A percentile compares a stretch with the other conserved stretches of the same genome.
phyloP scores from a whole-genome alignment of 92 coral and sea anemone species.

The Phymanthus crucifer region DNA sequence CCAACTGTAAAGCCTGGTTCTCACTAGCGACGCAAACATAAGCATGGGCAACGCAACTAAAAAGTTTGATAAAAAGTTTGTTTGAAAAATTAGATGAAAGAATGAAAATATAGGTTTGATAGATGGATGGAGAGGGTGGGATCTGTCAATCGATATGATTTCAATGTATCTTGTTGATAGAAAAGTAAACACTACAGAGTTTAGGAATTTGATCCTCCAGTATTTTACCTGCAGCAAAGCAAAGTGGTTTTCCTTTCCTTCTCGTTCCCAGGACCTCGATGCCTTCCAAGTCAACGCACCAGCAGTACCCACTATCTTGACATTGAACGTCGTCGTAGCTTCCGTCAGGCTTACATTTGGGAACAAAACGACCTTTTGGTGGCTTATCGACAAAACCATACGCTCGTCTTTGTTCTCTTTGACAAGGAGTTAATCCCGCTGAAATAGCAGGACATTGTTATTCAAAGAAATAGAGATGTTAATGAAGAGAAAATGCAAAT shows the following conservation, averaged over 20 bases:
- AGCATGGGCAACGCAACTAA: too few relatives aligned
- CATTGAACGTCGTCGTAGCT: conserved; percentile 82
- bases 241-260: conserved; percentile 58
- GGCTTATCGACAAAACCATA: conserved; percentile 63
- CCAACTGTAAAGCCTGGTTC: too few relatives aligned
- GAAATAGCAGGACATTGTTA: too few relatives aligned
- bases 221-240: conserved; percentile 43
- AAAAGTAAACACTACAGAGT: too few relatives aligned
- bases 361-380: conserved; percentile 53
- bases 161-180: too few relatives aligned
- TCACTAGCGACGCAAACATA: too few relatives aligned
- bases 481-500: not conserved
- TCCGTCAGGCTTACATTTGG: conserved; percentile 78
- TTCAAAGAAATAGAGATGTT: not conserved
- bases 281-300: conserved; percentile 90
- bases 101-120: too few relatives aligned
- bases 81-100: too few relatives aligned
- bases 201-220: too few relatives aligned
- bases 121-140: not conserved
- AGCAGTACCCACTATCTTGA: conserved; percentile 73
- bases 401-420: conserved; percentile 66
- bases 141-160: too few relatives aligned
- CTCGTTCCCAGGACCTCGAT: conserved; percentile 78
- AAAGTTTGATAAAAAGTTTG: too few relatives aligned
- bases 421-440: conserved; percentile 71